Evolutionary conservation across 2,888 invertebrate genomes (phyloP).

Genomic region (Phanerotoma sp.): DNA sequence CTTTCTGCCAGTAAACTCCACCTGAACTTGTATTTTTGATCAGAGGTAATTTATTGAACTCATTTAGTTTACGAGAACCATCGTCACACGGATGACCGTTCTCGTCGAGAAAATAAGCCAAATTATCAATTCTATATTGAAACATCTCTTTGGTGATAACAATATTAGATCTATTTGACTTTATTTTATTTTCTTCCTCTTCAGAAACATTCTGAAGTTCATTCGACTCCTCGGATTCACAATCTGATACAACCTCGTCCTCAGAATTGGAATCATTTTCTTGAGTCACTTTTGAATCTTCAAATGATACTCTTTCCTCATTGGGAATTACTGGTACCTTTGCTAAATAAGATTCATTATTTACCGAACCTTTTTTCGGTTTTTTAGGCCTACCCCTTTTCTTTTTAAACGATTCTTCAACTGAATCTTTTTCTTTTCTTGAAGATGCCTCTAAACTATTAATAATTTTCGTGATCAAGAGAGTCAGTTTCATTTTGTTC

Average conservation of each 20-base stretch:
- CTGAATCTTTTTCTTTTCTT: not conserved
- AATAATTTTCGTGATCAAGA: not conserved
- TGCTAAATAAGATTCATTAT: not conserved
- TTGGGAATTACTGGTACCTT: not conserved
- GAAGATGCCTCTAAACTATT: not conserved
- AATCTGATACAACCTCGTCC: not conserved
- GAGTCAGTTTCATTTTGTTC: not conserved
- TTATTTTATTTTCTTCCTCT: not conserved
- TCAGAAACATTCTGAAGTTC: not conserved
- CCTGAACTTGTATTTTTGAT: not conserved
- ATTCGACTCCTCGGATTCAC: not conserved
- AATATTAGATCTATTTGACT: not conserved
- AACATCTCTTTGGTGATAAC: constrained; percentile 4
- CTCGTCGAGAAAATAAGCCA: constrained; percentile 4
- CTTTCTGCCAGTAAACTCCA: not conserved
- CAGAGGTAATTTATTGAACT: not conserved
- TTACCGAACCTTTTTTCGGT: not conserved
- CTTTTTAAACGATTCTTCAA: not conserved
- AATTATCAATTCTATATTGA: constrained; percentile 10
- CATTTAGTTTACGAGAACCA: not conserved
- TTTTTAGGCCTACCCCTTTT: not conserved
- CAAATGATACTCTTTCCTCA: not conserved
- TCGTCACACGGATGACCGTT: constrained; percentile 1
- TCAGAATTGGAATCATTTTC: not conserved
- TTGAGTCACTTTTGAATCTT: not conserved